phyloP scores from a whole-genome alignment of 2,888 invertebrate species.

The Apamea anceps region DNA sequence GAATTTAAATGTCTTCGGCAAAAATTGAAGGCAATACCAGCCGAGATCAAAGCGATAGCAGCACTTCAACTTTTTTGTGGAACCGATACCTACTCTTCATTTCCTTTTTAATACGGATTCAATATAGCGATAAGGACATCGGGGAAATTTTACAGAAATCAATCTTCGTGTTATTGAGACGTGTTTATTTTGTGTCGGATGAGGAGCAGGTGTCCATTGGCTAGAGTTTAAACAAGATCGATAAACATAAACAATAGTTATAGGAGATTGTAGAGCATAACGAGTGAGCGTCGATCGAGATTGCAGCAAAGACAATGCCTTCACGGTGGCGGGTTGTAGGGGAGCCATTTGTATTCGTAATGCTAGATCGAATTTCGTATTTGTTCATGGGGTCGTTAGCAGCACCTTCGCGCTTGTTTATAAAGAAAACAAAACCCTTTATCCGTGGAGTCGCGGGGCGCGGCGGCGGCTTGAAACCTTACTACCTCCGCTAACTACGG shows the following conservation, averaged over 20 bases:
- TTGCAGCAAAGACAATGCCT: conserved; percentile 84
- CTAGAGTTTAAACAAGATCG: conserved; percentile 60
- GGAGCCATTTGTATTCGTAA: conserved; percentile 89
- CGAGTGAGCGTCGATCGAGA: conserved; percentile 77
- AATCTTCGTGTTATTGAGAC: conserved; percentile 66
- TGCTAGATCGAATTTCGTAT: conserved; percentile 90
- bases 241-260: conserved; percentile 75
- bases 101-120: conserved; percentile 81
- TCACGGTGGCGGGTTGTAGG: conserved; percentile 75
- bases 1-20: conserved; percentile 77
- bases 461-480: conserved; percentile 74
- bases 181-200: conserved; percentile 63
- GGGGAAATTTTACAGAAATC: conserved; percentile 70
- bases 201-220: conserved; percentile 52
- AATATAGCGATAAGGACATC: conserved; percentile 79
- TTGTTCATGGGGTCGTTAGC: conserved; percentile 90
- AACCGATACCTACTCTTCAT: conserved; percentile 81
- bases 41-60: conserved; percentile 80
- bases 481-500: conserved; percentile 66
- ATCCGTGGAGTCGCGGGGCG: conserved; percentile 70
- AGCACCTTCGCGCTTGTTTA: conserved; percentile 89
- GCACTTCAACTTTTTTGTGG: conserved; percentile 78
- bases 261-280: conserved; percentile 67
- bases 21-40: conserved; percentile 76
- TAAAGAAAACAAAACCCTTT: conserved; percentile 90